These are phyloP conservation scores for Platypus cylindrus DNA, from an alignment of 2,888 invertebrate genomes.

Conservation along the genomic window DNA sequence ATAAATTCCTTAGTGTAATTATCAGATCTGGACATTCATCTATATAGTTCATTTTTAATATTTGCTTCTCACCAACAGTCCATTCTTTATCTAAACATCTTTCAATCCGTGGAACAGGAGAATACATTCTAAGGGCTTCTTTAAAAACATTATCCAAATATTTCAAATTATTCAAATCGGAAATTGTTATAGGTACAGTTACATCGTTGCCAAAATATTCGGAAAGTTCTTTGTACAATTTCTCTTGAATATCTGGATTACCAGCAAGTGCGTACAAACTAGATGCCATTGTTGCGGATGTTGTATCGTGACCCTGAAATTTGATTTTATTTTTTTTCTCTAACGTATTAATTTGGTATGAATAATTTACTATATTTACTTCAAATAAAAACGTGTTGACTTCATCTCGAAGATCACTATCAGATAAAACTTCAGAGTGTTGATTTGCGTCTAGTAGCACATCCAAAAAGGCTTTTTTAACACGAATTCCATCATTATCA, in stretches of 20 bases:
- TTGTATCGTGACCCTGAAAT: slow-evolving; percentile 42
- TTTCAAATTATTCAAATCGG: slow-evolving; percentile 28
- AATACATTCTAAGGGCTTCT: slow-evolving; percentile 43
- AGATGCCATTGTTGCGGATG: slow-evolving; percentile 41
- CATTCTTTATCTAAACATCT: slow-evolving; percentile 35
- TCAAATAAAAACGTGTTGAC: slow-evolving; percentile 48
- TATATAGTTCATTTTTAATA: too few species aligned
- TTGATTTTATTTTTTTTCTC: too few species aligned
- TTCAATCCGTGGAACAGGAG: slow-evolving; percentile 40
- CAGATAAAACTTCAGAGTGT: slow-evolving; percentile 33
- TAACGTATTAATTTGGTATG: too few species aligned
- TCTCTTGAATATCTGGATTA: slow-evolving; percentile 35
- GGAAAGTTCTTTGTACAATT: slow-evolving; percentile 25
- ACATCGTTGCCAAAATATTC: slow-evolving; percentile 23
- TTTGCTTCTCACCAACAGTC: slow-evolving; percentile 17
- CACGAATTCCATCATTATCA: slow-evolving; percentile 20
- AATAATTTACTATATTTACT: slow-evolving; percentile 22
- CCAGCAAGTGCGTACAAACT: slow-evolving; percentile 39
- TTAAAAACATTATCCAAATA: slow-evolving; percentile 47
- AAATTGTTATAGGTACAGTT: slow-evolving; percentile 20
- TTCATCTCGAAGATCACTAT: slow-evolving; percentile 41
- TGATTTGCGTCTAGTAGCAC: slow-evolving; percentile 36
- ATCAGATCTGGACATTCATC: too few species aligned
- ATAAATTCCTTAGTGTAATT: too few species aligned
- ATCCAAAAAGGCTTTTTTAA: slow-evolving; percentile 21